These are phyloP conservation scores for Garra rufa DNA, from an alignment of 2,113 vertebrate species.

Conservation along the genomic window DNA sequence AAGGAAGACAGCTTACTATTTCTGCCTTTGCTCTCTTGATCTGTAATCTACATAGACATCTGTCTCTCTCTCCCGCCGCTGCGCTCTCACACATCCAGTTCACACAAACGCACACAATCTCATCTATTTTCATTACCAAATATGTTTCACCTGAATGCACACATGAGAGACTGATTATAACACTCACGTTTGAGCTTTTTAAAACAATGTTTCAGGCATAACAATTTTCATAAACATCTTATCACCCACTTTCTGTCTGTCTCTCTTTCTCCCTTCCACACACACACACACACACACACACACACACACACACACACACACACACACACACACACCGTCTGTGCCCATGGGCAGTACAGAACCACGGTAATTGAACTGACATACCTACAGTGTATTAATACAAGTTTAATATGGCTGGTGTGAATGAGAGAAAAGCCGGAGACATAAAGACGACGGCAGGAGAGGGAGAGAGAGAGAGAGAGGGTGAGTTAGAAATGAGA, in stretches of 20 bases:
- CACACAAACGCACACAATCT: constrained; percentile 34
- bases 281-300: constrained; percentile 16
- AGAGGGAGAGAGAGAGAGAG: constrained; percentile 46
- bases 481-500: constrained; percentile 49
- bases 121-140: constrained; percentile 38
- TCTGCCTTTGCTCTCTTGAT: constrained; percentile 57
- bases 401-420: constrained; percentile 55
- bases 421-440: constrained; percentile 41
- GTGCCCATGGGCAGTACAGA: constrained; percentile 39
- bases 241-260: constrained; percentile 35
- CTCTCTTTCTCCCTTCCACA: background rate
- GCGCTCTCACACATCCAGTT: constrained; percentile 25
- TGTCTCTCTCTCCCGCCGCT: constrained; percentile 4
- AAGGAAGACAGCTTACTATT: constrained; percentile 69
- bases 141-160: constrained; percentile 18
- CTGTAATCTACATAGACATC: constrained; percentile 48
- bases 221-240: constrained; percentile 38
- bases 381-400: constrained; percentile 63
- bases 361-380: constrained; percentile 60
- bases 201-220: constrained; percentile 29
- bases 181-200: constrained; percentile 23
- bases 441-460: constrained; percentile 38
- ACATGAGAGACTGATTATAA: constrained; percentile 47
- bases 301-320: background rate
- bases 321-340: constrained; percentile 37